Evolutionary conservation across 53 echinoderm and acorn worm species (phyloP).

Genomic region (Echinarachnius parma): DNA sequence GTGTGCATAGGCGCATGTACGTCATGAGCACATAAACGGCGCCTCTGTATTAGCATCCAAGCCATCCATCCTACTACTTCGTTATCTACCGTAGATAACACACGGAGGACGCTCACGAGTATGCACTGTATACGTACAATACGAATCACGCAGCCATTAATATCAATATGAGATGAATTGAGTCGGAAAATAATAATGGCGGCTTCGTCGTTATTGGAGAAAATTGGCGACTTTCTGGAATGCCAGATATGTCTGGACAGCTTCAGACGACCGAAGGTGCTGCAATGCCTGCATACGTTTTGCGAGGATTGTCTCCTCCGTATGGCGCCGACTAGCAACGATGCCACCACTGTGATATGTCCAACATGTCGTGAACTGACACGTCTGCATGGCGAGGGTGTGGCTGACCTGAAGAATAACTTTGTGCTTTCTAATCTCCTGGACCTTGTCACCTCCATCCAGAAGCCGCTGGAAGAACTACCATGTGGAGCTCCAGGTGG

Average conservation of each 20-base stretch:
- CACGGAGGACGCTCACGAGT: too few species aligned
- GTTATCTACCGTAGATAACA: slow-evolving; percentile 26
- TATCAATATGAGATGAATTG: too few species aligned
- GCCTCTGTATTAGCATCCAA: too few species aligned
- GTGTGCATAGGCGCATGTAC: background rate
- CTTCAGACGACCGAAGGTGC: slow-evolving; percentile 79
- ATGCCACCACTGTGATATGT: slow-evolving; percentile 62
- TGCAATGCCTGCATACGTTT: slow-evolving; percentile 93
- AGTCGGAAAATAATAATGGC: too few species aligned
- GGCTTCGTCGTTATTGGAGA: slow-evolving; percentile 79
- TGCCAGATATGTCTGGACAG: slow-evolving; percentile 86
- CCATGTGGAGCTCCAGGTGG: slow-evolving; percentile 48
- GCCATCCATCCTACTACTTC: background rate
- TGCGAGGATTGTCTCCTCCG: slow-evolving; percentile 77
- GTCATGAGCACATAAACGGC: too few species aligned
- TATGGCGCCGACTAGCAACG: slow-evolving; percentile 66
- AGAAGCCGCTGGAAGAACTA: slow-evolving; percentile 63
- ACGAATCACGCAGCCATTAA: too few species aligned
- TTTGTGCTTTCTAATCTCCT: slow-evolving; percentile 86
- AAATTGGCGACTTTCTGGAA: slow-evolving; percentile 86
- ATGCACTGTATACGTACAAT: too few species aligned
- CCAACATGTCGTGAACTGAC: slow-evolving; percentile 87
- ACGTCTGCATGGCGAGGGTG: slow-evolving; percentile 67
- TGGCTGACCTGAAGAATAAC: slow-evolving; percentile 79
- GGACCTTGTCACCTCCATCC: slow-evolving; percentile 82